phyloP scores from a whole-genome alignment of 1,140 invertebrate genomes.

The Trichonephila clavipes region DNA sequence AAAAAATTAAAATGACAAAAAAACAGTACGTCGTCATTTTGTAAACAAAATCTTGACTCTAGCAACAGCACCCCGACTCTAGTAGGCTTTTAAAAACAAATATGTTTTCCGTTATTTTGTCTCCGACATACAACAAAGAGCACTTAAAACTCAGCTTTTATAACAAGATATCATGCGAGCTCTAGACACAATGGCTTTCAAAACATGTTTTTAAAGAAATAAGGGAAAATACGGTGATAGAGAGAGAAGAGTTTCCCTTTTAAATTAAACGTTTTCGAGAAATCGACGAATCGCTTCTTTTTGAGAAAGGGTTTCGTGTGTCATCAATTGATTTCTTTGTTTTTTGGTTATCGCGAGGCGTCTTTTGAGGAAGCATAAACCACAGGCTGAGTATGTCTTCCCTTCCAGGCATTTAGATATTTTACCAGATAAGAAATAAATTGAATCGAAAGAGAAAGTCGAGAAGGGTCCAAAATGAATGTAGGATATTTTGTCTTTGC shows the following conservation, averaged over 20 bases:
- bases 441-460: neutral
- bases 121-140: too few relatives aligned
- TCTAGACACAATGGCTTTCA: neutral
- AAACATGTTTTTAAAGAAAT: neutral
- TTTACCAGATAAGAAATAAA: conserved; percentile 1
- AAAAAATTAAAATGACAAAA: too few relatives aligned
- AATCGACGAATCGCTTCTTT: neutral
- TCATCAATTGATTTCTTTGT: neutral
- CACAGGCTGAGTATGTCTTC: neutral
- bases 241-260: neutral
- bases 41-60: too few relatives aligned
- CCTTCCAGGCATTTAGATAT: neutral
- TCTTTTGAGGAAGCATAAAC: neutral
- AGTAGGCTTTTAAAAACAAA: too few relatives aligned
- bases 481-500: too few relatives aligned
- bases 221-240: neutral
- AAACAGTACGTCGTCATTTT: too few relatives aligned
- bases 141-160: neutral
- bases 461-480: neutral
- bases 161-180: neutral
- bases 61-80: too few relatives aligned
- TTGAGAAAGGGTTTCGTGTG: neutral
- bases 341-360: neutral
- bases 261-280: neutral
- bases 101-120: neutral